Conservation (phyloP, 2,888 invertebrate genomes). For the Acronicta aceris region DNA sequence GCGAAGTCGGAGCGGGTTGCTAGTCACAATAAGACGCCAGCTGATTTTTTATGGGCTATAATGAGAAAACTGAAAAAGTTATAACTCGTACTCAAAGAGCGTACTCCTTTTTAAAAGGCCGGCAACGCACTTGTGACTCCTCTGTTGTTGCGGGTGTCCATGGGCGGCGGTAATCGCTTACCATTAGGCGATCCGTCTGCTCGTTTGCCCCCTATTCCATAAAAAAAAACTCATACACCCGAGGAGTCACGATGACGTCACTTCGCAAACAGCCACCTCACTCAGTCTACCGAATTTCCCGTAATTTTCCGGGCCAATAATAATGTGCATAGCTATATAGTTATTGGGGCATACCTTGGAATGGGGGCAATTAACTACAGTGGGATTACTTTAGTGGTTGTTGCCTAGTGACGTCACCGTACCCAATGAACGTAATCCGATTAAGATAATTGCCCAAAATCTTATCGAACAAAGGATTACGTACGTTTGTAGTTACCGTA, state of each 20-base stretch:
- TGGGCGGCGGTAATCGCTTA: too few relatives aligned
- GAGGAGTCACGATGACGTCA: constrained; percentile 24
- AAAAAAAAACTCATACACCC: too few relatives aligned
- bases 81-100: too few relatives aligned
- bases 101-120: too few relatives aligned
- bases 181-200: too few relatives aligned
- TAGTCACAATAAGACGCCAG: too few relatives aligned
- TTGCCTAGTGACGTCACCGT: constrained; percentile 85
- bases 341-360: constrained; percentile 61
- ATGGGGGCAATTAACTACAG: constrained; percentile 79
- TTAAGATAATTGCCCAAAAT: constrained; percentile 87
- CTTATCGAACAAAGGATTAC: constrained; percentile 74
- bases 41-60: too few relatives aligned
- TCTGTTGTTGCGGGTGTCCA: too few relatives aligned
- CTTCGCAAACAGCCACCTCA: constrained; percentile 12
- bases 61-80: too few relatives aligned
- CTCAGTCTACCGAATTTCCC: constrained; percentile 11
- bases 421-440: constrained; percentile 79
- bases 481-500: constrained; percentile 35
- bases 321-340: constrained; percentile 35
- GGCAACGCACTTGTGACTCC: too few relatives aligned
- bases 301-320: constrained; percentile 38
- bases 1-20: too few relatives aligned
- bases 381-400: constrained; percentile 83
- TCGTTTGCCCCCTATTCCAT: too few relatives aligned